Evolutionary conservation across 2,113 vertebrate genomes (phyloP), one percentile per base, ranked within the genome.

Genomic region (Periophthalmus modestus): DNA sequence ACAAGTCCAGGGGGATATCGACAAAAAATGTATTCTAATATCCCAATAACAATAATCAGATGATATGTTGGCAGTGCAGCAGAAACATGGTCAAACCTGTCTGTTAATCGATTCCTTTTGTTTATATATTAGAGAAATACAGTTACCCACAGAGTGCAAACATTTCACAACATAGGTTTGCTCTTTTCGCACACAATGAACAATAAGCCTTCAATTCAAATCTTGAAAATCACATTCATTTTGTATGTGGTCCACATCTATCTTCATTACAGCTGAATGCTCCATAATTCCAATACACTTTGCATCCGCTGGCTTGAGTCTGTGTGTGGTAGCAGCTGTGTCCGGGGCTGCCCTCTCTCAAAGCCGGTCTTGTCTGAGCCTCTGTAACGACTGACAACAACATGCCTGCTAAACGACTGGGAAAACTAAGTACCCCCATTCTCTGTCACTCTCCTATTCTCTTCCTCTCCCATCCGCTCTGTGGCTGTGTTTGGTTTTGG

Each of bases 401-500:
- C 84, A 58, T 78, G 52, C 82, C 82, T 76, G 82, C 89, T 85
- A 82, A 89, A 89, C 78, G 82, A 91, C 79, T 85, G 86, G 88
- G 88, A 89, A 90, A 88, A 85, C 80, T 55, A 84, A 85, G 86
- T 76, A 48, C 78, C 73, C 85, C 86, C 77, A 79, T 87, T 90
- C 87, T 87, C 78, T 59, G 74, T 79, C 87, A 74, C 76, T 85
- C 86, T 78, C 75, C 84, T 75, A 80, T 85, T 88, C 80, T 90
- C 68, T 68, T 47, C 2, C 52, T 67, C 76, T 82, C 78, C 55
- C 75, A 81, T 81, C 85, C 57, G 48, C 81, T 72, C 82, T 47
- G 48, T 48, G 7, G 47, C 74, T 75, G 43, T 91, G 88, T 91
- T 92, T 91, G 87, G 77, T 87, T 90, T 89, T 57, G 79, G 46